Conservation (phyloP, 2,888 invertebrate species). For the Drosophila niveifrons region DNA sequence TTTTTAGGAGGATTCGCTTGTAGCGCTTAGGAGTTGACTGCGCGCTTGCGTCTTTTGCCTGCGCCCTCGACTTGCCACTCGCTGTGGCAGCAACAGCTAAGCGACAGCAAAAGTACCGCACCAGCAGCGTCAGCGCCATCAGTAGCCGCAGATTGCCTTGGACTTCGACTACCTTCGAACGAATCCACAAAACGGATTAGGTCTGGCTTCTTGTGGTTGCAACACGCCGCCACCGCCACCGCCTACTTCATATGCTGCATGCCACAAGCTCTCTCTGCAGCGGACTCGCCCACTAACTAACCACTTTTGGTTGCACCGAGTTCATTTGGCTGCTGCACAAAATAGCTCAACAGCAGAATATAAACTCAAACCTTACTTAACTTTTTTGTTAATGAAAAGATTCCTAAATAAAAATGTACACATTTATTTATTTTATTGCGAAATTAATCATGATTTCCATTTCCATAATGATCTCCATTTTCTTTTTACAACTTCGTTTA, state of each 20-base stretch:
- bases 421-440: too few relatives aligned
- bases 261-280: neutral
- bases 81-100: slow-evolving; percentile 41
- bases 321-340: slow-evolving; percentile 2
- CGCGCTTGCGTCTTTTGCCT: neutral
- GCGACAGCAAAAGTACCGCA: slow-evolving; percentile 29
- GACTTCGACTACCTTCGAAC: slow-evolving; percentile 1
- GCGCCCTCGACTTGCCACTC: slow-evolving; percentile 30
- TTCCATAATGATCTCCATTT: too few relatives aligned
- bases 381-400: neutral
- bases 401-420: too few relatives aligned
- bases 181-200: slow-evolving; percentile 47
- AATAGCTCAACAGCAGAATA: neutral
- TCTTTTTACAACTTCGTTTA: too few relatives aligned
- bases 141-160: slow-evolving; percentile 43
- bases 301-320: slow-evolving; percentile 9
- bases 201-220: slow-evolving; percentile 31
- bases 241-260: neutral
- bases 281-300: slow-evolving; percentile 9
- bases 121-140: slow-evolving; percentile 45
- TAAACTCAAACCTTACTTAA: neutral
- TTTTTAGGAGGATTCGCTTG: slow-evolving; percentile 82
- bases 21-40: slow-evolving; percentile 38
- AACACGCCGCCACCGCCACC: slow-evolving; percentile 28
- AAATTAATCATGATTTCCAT: too few relatives aligned